These are phyloP conservation scores for Therioaphis trifolii DNA, from an alignment of 2,888 invertebrate genomes.

Conservation along the genomic window DNA sequence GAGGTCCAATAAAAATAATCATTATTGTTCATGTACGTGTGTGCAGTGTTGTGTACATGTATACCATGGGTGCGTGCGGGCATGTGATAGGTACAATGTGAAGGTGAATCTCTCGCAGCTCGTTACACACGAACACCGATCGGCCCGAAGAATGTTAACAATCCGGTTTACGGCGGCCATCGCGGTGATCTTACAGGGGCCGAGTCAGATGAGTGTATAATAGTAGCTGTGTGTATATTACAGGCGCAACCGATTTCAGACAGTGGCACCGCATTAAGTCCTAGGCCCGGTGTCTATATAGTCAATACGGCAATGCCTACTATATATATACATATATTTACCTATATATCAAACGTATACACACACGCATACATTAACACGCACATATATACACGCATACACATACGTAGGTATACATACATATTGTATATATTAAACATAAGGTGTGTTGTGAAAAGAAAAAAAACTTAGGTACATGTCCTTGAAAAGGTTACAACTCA, in stretches of 20 bases:
- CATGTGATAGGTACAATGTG: background rate
- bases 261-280: too few species aligned
- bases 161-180: constrained; percentile 60
- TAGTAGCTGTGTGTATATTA: background rate
- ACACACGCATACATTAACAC: background rate
- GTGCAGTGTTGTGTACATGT: background rate
- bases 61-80: background rate
- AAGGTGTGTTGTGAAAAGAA: background rate
- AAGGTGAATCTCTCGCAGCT: background rate
- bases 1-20: background rate
- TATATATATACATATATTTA: too few species aligned
- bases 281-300: too few species aligned
- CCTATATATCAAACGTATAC: too few species aligned
- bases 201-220: background rate
- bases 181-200: background rate
- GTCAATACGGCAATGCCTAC: too few species aligned
- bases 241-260: background rate
- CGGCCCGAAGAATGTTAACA: constrained; percentile 48
- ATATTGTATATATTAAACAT: background rate
- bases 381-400: background rate
- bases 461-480: background rate
- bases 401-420: background rate
- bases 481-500: background rate
- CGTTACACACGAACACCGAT: background rate
- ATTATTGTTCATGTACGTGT: background rate